These are phyloP conservation scores for Phaethon lepturus DNA, from an alignment of 2,113 vertebrate species.

Conservation along the genomic window DNA sequence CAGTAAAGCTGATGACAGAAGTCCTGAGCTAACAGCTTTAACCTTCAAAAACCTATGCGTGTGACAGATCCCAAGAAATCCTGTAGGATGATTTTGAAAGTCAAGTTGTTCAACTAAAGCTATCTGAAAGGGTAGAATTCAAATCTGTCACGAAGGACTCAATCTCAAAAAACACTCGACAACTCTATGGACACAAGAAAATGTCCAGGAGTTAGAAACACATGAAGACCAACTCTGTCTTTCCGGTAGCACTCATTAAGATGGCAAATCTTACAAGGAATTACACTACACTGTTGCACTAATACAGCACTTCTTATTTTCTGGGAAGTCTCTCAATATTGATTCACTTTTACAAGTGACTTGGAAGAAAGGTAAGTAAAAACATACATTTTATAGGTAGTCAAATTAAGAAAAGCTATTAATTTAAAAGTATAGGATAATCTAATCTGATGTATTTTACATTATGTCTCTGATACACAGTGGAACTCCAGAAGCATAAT, in stretches of 20 bases:
- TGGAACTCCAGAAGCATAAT: not conserved
- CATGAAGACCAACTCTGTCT: not conserved
- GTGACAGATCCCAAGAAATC: not conserved
- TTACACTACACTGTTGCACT: not conserved
- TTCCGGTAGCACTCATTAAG: not conserved
- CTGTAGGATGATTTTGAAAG: not conserved
- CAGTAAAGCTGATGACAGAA: not conserved
- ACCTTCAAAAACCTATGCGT: not conserved
- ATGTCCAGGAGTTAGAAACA: not conserved
- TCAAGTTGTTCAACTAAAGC: not conserved
- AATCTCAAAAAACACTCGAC: not conserved
- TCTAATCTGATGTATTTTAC: not conserved
- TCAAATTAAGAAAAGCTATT: not conserved
- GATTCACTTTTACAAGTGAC: not conserved
- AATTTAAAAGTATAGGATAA: not conserved
- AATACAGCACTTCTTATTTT: not conserved
- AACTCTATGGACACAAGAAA: not conserved
- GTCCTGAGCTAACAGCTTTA: not conserved
- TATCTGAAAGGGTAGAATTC: not conserved
- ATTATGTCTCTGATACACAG: not conserved
- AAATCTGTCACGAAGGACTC: not conserved
- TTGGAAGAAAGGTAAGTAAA: not conserved
- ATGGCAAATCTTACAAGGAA: not conserved
- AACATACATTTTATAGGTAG: not conserved
- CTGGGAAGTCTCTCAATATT: not conserved